Evolutionary conservation across 30 jellyfish, hydroid and myxozoan species (phyloP), one percentile per base, ranked within the genome.

Genomic region (Haliclystus octoradiatus): DNA sequence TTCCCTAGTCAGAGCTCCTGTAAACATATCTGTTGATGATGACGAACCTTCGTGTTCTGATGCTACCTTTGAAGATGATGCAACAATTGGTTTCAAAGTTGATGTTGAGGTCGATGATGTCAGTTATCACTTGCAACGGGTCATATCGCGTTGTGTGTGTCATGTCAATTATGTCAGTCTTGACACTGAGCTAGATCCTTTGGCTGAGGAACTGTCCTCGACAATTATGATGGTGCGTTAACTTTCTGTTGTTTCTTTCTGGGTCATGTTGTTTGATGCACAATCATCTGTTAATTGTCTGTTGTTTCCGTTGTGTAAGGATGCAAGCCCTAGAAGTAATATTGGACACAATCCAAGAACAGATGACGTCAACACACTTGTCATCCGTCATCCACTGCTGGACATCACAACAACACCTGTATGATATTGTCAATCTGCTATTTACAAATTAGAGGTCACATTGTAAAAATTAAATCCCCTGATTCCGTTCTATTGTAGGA

Each of bases 111-210:
- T 82, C 30, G 76, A 72, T 24, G 95, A 89, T 49, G 76, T 77
- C 26, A 66, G 93, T 0, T 67, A 67, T 14, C 95, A 89, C 52
- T 57, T 89, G 22, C 98, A 89, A 40, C 82, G 98, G 1, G 95
- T 89, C 27, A 89, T 82, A 1, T 81, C 98, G 3, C 78, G 94
- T 0, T 75, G 95, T 63, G 91, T 62, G 14, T 89, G 98, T 53
- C 92, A 89, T 64, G 80, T 89, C 70, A 47, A 72, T 19, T 89
- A 81, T 53, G 90, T 89, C 72, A 89, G 93, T 61, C 84, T 89
- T 23, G 98, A 89, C 65, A 94, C 93, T 31, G 98, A 89, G 75
- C 63, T 89, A 5, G 98, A 89, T 70, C 95, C 98, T 23, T 72
- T 75, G 15, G 98, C 98, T 23, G 95, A 89, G 73, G 98, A 89